Percentiles rank a stretch among this genome's conserved stretches.
phyloP scores from a whole-genome alignment of 2,113 vertebrate species.

The Lanius ludovicianus region DNA sequence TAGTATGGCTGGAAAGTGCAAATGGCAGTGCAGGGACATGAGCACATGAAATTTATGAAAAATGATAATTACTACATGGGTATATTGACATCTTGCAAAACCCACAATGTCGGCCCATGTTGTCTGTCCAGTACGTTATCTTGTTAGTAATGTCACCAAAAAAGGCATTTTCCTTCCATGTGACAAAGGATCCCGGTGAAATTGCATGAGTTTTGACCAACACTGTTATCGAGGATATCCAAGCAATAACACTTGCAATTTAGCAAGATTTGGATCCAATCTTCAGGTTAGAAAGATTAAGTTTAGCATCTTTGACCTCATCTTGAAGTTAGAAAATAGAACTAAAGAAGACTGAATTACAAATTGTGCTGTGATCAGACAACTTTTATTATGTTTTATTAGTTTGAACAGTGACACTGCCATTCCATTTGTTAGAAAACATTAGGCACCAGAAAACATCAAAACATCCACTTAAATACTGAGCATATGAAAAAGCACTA shows the following conservation, averaged over 20 bases:
- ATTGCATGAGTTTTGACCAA: neutral
- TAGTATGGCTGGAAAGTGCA: neutral
- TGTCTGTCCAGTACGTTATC: neutral
- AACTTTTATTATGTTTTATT: neutral
- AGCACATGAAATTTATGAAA: neutral
- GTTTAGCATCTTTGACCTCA: neutral
- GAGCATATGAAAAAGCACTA: neutral
- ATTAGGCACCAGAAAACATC: neutral
- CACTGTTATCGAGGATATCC: rapidly evolving
- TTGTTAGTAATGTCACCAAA: neutral
- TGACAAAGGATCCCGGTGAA: neutral
- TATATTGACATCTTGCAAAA: neutral
- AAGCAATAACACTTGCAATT: neutral
- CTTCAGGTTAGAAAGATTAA: neutral
- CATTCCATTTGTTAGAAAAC: neutral
- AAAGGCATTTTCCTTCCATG: neutral
- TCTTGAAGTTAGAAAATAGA: neutral
- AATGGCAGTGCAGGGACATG: neutral
- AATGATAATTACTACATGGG: neutral
- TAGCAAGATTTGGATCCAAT: neutral
- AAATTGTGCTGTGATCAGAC: neutral
- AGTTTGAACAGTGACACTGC: neutral
- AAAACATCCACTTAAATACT: neutral
- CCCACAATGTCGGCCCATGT: rapidly evolving
- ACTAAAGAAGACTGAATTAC: neutral